These are phyloP conservation scores for Stictonetta naevosa DNA, from an alignment of 2,113 vertebrate genomes.

Conservation along the genomic window DNA sequence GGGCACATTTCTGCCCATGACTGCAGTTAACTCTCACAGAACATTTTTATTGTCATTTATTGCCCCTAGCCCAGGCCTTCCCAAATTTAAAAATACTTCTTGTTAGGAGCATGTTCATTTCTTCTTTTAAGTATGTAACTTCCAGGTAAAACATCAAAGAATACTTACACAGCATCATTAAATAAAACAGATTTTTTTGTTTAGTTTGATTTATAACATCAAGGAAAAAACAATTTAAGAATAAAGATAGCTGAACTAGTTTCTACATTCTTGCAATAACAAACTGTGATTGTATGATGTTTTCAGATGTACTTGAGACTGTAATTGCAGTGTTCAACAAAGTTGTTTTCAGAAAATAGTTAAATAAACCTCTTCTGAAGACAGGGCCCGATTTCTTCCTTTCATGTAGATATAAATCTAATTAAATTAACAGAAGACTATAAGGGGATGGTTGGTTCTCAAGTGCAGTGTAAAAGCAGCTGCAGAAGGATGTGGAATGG, in stretches of 20 bases:
- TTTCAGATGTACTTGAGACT: not conserved
- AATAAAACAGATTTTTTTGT: not conserved
- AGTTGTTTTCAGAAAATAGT: not conserved
- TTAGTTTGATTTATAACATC: not conserved
- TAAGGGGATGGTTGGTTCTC: not conserved
- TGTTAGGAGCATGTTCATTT: fast-evolving
- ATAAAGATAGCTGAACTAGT: not conserved
- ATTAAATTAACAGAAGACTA: not conserved
- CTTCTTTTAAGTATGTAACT: not conserved
- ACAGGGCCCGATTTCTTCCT: not conserved
- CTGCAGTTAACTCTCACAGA: not conserved
- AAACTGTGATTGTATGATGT: not conserved
- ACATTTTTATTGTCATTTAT: not conserved
- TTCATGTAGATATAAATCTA: not conserved
- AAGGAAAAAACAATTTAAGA: not conserved
- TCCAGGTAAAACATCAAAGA: not conserved
- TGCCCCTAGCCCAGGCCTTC: not conserved
- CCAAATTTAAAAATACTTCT: not conserved
- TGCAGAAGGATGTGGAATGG: not conserved
- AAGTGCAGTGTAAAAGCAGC: not conserved
- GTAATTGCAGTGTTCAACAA: not conserved
- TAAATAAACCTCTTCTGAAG: not conserved
- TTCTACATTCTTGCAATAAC: not conserved
- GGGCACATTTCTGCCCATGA: not conserved
- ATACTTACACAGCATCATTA: not conserved